Evolutionary conservation across 2,888 invertebrate species (phyloP), one percentile per base, ranked within the genome.

Genomic region (Idaea aversata): DNA sequence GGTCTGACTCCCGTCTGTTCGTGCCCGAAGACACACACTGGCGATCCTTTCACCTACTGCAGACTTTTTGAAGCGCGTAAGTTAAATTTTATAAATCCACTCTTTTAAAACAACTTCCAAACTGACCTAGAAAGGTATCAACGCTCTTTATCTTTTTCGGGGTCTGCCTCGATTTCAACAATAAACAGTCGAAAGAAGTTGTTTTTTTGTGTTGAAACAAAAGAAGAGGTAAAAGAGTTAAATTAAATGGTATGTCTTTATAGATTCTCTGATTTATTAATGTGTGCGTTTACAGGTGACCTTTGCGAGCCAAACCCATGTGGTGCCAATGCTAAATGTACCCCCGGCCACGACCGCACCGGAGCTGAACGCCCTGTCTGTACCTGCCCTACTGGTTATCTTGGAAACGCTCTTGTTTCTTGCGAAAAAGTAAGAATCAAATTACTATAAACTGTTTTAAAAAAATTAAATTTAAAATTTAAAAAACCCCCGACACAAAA

Each of bases 251-350:
- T 47, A 47, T 4, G 47, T 13, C 13, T 47, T 47, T 10, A 47
- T 10, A 47, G 47, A 7, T 4, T n/a, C 25, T 25, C 25, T 25
- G 25, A 25, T 25, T 25, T 25, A 25, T 25, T 25, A 25, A 25
- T 25, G 25, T 13, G 10, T 47, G 47, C 10, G 7, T 6, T 47
- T 47, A 47, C 69, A 97, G 97, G 94, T 81, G 97, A 98, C 80
- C 94, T 97, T 4, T 97, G 97, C 82, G 94, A 95, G 72, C 97
- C 97, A 0, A 97, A 97, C 89, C 97, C 97, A n/a, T 98, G 97
- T 75, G 98, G 97, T 59, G 88, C 89, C 15, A 95, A 96, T 79
- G 96, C 97, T 2, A 94, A 95, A 69, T 98, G 98, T 79, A 95
- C 95, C 16, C 97, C 97, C 0, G 98, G 98, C 4, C 95, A 96